phyloP scores from a whole-genome alignment of 2,797 vertebrate species.

The Buceros bicornis region DNA sequence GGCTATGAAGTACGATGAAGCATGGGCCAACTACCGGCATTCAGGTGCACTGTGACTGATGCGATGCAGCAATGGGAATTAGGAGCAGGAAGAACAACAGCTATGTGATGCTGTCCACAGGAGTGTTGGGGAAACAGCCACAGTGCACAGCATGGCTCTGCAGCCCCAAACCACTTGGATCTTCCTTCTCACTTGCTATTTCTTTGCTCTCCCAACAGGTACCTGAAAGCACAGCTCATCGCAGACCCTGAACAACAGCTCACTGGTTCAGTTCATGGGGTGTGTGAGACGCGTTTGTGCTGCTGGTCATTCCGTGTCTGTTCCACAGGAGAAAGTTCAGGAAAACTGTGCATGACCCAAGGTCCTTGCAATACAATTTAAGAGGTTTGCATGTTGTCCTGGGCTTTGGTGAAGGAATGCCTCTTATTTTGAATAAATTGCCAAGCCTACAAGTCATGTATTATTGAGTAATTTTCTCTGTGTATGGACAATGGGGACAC shows the following conservation, averaged over 20 bases:
- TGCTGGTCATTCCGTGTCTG: not conserved
- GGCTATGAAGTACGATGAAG: not conserved
- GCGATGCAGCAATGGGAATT: not conserved
- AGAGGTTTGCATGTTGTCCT: not conserved
- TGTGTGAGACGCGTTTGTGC: not conserved
- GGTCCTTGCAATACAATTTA: not conserved
- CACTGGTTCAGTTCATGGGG: not conserved
- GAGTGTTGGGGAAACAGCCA: not conserved
- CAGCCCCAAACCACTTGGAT: not conserved
- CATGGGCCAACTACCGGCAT: not conserved
- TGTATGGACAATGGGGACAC: not conserved
- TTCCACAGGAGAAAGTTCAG: not conserved
- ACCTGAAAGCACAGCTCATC: not conserved
- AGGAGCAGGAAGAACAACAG: not conserved
- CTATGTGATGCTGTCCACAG: not conserved
- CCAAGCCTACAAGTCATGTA: not conserved
- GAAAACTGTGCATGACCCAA: not conserved
- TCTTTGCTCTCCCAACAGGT: not conserved
- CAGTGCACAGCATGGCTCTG: accelerated
- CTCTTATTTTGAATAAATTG: not conserved
- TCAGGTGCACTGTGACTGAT: not conserved
- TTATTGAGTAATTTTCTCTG: not conserved
- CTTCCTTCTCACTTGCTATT: not conserved
- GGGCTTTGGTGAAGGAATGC: not conserved
- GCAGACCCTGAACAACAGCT: not conserved